Base-by-base conservation (phyloP, 2,113 vertebrate species). In the Pelmatolapia mariae region DNA sequence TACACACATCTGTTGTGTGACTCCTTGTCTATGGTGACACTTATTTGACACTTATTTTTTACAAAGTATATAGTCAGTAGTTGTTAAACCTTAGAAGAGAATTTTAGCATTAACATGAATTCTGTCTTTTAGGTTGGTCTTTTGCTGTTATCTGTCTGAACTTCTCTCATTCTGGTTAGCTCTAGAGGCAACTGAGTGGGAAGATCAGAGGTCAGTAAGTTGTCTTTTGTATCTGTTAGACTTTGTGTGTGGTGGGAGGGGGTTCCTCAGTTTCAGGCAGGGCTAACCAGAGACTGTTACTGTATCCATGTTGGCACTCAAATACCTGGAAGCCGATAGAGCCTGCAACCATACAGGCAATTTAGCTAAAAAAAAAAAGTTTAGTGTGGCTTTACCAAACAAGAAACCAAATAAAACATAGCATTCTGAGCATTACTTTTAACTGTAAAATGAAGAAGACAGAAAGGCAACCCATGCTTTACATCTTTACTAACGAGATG, bases 181-280 rank as follows among this genome's bases (percentile, higher is more conserved):
- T 50, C 45, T 45, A 52, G 26, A 36, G 57, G 78, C 22, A 29
- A 71, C 43, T 31, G 80, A 83, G 79, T 53, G 43, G 81, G 61
- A 59, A 84, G 92, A 85, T 87, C 91, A 92, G 85, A 94, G 92
- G 92, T 95, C 91, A 93, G n/a, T 52, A 68, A 89, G 83, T 90
- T 94, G 89, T 91, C 89, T 90, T 87, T 86, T 86, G 40, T 89
- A 85, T 88, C 24, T 90, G 78, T 66, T 12, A 29, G 84, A 54
- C 26, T 38, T 19, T 33, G 47, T 38, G 18, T 26, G 86, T 68
- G 56, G 36, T 53, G 79, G 26, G 6, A 80, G 18, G 10, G 18
- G 53, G 9, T 82, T 73, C 33, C 81, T 82, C 73, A 36, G 85
- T 80, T 86, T 82, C 66, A 92, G 86, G 85, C 88, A 54, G 54